Conservation (phyloP, 2,888 invertebrate species). For the Himalopsyche anomala region DNA sequence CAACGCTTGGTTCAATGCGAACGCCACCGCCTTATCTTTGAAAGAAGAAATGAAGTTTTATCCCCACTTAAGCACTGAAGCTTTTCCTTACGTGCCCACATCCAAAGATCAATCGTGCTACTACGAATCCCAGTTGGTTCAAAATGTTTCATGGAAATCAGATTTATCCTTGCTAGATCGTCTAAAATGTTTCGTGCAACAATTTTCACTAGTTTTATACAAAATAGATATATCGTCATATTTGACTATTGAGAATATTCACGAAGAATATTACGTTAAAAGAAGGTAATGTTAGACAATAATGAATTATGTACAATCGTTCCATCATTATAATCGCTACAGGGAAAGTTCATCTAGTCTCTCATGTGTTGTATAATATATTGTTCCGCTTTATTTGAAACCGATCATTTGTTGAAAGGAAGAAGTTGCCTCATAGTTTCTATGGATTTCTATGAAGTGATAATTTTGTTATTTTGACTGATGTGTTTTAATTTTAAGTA, state of each 20-base stretch:
- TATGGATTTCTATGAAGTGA: constrained; percentile 11
- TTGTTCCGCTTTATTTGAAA: constrained; percentile 20
- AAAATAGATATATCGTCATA: constrained; percentile 67
- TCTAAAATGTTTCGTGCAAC: constrained; percentile 71
- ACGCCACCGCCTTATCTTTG: constrained; percentile 73
- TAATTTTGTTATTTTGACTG: constrained; percentile 36
- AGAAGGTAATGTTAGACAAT: constrained; percentile 34
- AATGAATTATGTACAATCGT: neutral
- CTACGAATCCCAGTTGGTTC: constrained; percentile 47
- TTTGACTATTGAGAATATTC: constrained; percentile 56
- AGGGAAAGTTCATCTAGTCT: constrained; percentile 17
- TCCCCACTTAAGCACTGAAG: constrained; percentile 87
- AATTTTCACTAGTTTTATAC: constrained; percentile 74
- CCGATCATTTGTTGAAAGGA: neutral
- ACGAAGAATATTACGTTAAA: constrained; percentile 40
- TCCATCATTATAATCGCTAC: constrained; percentile 12
- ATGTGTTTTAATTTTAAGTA: constrained; percentile 9
- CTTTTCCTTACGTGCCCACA: constrained; percentile 79
- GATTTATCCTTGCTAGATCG: constrained; percentile 55
- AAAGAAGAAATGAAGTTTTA: constrained; percentile 79
- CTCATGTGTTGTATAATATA: neutral
- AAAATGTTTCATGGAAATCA: constrained; percentile 55
- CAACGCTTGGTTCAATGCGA: constrained; percentile 71
- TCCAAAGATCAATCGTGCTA: constrained; percentile 60
- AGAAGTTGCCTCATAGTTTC: constrained; percentile 35